phyloP scores from a whole-genome alignment of 2,113 vertebrate species.

The Aptenodytes patagonicus region DNA sequence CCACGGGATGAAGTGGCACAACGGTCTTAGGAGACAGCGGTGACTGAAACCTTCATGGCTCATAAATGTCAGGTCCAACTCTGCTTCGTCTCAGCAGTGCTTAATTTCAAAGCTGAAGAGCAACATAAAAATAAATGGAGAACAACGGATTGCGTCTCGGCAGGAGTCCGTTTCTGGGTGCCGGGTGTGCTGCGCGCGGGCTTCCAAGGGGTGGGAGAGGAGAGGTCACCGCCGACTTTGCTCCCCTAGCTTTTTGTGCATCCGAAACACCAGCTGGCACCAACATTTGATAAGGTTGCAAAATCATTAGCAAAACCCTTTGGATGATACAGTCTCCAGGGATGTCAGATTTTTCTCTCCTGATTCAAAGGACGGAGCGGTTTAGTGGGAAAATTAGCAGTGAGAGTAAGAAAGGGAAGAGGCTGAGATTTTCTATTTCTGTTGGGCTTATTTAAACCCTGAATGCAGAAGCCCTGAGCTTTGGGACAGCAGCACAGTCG shows the following conservation, averaged over 20 bases:
- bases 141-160: not conserved
- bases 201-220: not conserved
- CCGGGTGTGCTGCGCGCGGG: rapidly evolving
- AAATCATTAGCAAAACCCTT: not conserved
- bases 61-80: not conserved
- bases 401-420: not conserved
- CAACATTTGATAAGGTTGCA: not conserved
- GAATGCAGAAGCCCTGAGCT: not conserved
- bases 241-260: not conserved
- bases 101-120: not conserved
- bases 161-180: not conserved
- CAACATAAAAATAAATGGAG: conserved; percentile 16
- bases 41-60: conserved; percentile 14
- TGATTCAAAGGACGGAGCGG: not conserved
- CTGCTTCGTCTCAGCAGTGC: not conserved
- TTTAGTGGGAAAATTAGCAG: not conserved
- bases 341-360: not conserved
- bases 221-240: not conserved
- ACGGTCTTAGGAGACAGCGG: rapidly evolving
- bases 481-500: not conserved
- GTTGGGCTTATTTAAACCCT: not conserved
- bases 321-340: not conserved
- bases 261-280: not conserved
- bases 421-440: not conserved
- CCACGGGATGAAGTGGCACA: not conserved